phyloP scores from a whole-genome alignment of 1,140 invertebrate species.

The Bombus polaris region DNA sequence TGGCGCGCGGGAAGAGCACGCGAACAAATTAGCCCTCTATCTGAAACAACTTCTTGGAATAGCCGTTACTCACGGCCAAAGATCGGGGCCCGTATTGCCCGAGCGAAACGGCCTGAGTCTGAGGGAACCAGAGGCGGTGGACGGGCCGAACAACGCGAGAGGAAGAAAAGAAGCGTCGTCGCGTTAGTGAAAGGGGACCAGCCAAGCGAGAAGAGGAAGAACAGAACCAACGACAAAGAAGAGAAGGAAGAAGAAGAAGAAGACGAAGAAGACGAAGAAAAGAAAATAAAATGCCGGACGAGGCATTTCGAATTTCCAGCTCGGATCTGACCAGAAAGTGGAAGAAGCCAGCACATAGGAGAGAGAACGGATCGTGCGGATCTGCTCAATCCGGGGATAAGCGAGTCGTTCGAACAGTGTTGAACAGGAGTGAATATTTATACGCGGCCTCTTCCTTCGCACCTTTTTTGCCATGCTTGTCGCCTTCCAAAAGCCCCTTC shows the following conservation, averaged over 20 bases:
- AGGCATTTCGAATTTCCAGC: constrained; percentile 76
- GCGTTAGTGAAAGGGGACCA: constrained; percentile 15
- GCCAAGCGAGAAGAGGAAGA: neutral
- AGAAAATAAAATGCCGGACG: constrained; percentile 50
- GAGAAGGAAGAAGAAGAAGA: neutral
- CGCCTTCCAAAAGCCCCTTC: constrained; percentile 8
- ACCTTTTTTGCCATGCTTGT: constrained; percentile 74
- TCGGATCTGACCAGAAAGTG: constrained; percentile 44
- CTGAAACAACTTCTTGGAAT: constrained; percentile 82
- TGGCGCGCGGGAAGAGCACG: constrained; percentile 56
- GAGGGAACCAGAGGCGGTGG: constrained; percentile 1
- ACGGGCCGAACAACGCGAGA: constrained; percentile 15
- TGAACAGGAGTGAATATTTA: constrained; percentile 80
- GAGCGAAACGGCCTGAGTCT: constrained; percentile 53
- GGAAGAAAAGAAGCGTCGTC: neutral
- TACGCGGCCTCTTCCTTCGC: constrained; percentile 75
- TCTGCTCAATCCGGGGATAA: constrained; percentile 76
- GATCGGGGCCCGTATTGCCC: constrained; percentile 60
- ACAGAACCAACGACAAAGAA: neutral
- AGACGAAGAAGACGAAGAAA: constrained; percentile 39
- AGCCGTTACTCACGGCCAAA: constrained; percentile 80
- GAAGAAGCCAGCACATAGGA: constrained; percentile 15
- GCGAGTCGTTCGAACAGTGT: constrained; percentile 77
- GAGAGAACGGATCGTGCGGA: constrained; percentile 49
- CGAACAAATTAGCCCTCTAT: constrained; percentile 82